phyloP scores from a whole-genome alignment of 2,113 vertebrate genomes.

The Prunella himalayana region DNA sequence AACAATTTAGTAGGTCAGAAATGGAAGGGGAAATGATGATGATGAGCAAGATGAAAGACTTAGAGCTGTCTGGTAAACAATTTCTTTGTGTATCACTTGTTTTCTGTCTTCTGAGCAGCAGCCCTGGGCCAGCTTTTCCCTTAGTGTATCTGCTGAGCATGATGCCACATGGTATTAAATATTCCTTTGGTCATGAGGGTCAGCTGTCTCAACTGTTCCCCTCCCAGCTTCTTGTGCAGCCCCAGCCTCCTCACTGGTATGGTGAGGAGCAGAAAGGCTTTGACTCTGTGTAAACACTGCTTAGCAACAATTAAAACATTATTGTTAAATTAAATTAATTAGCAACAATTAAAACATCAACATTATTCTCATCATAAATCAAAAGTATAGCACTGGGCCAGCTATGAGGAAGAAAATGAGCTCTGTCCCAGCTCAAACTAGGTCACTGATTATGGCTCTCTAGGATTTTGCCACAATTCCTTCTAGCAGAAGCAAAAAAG shows the following conservation, averaged over 20 bases:
- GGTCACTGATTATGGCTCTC: neutral
- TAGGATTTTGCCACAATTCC: neutral
- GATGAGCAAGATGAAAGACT: neutral
- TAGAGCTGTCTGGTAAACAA: no score
- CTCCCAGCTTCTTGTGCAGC: neutral
- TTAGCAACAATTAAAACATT: neutral
- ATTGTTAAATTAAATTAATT: neutral
- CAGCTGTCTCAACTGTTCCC: accelerated
- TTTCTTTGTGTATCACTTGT: no score
- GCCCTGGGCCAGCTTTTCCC: neutral
- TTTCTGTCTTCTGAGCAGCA: neutral
- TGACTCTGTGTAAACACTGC: neutral
- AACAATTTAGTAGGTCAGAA: neutral
- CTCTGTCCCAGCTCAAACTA: neutral
- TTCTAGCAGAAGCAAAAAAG: neutral
- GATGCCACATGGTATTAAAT: neutral
- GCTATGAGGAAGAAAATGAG: neutral
- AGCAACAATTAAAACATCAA: neutral
- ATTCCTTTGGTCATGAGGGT: neutral
- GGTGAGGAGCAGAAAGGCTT: neutral
- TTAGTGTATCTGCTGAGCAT: neutral
- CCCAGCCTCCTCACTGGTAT: no score
- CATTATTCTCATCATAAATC: neutral
- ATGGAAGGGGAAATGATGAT: neutral
- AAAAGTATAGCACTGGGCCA: neutral